phyloP scores from a whole-genome alignment of 2,888 invertebrate species.

The Cataglyphis cursor region DNA sequence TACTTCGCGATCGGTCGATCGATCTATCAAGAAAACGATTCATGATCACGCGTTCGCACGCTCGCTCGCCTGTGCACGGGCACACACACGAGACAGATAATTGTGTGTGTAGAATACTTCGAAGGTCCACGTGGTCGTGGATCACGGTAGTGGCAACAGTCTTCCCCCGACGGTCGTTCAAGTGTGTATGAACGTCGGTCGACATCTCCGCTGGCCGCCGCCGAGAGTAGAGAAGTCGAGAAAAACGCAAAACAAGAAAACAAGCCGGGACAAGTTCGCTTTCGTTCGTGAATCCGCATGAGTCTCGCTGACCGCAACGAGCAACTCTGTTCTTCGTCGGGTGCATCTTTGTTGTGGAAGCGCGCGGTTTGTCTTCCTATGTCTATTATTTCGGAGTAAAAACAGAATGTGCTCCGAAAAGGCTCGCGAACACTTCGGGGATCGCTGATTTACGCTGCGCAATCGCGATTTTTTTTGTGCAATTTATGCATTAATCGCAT shows the following conservation, averaged over 20 bases:
- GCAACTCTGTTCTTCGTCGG: background rate
- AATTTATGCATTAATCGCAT: background rate
- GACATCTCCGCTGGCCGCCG: constrained; percentile 36
- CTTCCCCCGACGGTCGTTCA: constrained; percentile 77
- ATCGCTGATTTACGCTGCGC: background rate
- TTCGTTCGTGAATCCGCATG: constrained; percentile 41
- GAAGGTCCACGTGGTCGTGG: constrained; percentile 81
- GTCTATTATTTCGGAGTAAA: background rate
- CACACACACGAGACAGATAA: constrained; percentile 64
- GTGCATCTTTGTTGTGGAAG: background rate
- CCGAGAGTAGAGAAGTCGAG: constrained; percentile 23
- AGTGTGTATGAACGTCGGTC: constrained; percentile 68
- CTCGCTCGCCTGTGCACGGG: constrained; percentile 22
- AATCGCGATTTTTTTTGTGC: background rate
- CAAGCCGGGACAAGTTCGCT: constrained; percentile 52
- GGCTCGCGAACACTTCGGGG: background rate
- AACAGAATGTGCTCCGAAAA: constrained; percentile 23
- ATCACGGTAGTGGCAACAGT: constrained; percentile 80
- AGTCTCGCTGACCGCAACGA: constrained; percentile 9
- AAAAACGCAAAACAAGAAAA: constrained; percentile 41
- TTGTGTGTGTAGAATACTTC: constrained; percentile 68
- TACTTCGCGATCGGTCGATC: background rate
- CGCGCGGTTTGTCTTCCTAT: background rate
- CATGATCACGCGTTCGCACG: constrained; percentile 22
- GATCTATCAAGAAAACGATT: constrained; percentile 26